These are phyloP conservation scores for Pogoniulus pusillus DNA, from an alignment of 2,797 vertebrate genomes.

Conservation along the genomic window DNA sequence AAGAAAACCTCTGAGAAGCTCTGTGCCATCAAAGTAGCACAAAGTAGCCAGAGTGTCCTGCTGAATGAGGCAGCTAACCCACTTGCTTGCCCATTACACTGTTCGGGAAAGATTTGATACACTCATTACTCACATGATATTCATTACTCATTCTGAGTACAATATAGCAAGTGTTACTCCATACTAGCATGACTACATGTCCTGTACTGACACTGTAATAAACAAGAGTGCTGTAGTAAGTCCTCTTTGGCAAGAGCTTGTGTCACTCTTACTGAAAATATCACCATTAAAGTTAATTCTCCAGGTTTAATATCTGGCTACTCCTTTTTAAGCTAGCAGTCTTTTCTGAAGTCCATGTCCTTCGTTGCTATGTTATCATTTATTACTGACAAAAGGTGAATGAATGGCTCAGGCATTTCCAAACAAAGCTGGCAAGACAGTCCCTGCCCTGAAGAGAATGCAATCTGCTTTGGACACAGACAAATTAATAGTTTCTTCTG, in stretches of 20 bases:
- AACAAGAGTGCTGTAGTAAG: background rate
- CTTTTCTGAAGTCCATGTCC: background rate
- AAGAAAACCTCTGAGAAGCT: background rate
- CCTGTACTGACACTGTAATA: background rate
- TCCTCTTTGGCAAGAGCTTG: background rate
- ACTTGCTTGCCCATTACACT: background rate
- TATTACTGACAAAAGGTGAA: background rate
- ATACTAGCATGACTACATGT: background rate
- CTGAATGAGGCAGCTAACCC: background rate
- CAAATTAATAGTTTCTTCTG: background rate
- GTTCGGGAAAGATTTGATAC: background rate
- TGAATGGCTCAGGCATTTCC: background rate
- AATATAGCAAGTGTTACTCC: background rate
- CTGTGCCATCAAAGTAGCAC: background rate
- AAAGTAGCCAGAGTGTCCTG: background rate
- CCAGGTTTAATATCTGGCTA: background rate
- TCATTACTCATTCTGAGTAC: constrained; percentile 15
- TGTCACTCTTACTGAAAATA: background rate
- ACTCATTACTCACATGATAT: background rate
- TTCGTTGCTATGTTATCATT: background rate
- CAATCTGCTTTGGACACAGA: background rate
- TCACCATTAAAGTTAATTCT: background rate
- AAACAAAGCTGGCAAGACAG: background rate
- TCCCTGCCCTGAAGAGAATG: background rate
- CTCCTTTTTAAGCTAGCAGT: background rate